Percentiles rank a stretch among this genome's conserved stretches.
These are phyloP conservation scores for Geophilus truncorum DNA, from an alignment of 2,888 invertebrate genomes.

Conservation along the genomic window DNA sequence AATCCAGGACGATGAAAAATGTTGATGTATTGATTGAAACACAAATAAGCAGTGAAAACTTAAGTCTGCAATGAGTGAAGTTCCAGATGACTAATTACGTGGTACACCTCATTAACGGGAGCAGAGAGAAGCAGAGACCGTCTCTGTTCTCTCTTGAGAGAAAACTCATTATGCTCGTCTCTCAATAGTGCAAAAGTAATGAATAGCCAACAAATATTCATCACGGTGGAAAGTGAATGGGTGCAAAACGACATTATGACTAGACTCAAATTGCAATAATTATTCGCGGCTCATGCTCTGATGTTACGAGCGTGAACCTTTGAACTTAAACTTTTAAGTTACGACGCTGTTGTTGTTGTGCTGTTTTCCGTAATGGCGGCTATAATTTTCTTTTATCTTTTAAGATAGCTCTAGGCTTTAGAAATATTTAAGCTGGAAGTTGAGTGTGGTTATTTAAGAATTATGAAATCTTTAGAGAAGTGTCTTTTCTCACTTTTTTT, in stretches of 20 bases:
- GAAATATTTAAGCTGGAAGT: too few species aligned
- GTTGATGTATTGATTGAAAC: not conserved
- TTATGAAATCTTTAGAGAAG: too few species aligned
- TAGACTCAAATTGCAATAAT: not conserved
- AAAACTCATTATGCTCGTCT: not conserved
- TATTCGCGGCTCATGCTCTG: not conserved
- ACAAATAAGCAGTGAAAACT: not conserved
- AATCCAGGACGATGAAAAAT: too few species aligned
- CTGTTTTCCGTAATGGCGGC: too few species aligned
- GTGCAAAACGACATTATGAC: not conserved
- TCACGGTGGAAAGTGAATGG: not conserved
- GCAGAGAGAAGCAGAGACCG: not conserved
- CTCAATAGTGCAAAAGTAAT: not conserved
- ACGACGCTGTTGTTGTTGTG: too few species aligned
- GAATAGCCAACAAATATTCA: not conserved
- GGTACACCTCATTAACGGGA: not conserved
- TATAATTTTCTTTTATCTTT: too few species aligned
- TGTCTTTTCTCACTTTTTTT: too few species aligned
- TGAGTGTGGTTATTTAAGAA: too few species aligned
- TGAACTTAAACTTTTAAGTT: too few species aligned
- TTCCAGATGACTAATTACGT: not conserved
- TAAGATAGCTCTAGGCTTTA: too few species aligned
- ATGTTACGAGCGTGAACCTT: too few species aligned
- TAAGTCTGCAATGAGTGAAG: not conserved
- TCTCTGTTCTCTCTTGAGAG: not conserved